Evolutionary conservation across 2,113 vertebrate species (phyloP).

Genomic region (Aegypius monachus): DNA sequence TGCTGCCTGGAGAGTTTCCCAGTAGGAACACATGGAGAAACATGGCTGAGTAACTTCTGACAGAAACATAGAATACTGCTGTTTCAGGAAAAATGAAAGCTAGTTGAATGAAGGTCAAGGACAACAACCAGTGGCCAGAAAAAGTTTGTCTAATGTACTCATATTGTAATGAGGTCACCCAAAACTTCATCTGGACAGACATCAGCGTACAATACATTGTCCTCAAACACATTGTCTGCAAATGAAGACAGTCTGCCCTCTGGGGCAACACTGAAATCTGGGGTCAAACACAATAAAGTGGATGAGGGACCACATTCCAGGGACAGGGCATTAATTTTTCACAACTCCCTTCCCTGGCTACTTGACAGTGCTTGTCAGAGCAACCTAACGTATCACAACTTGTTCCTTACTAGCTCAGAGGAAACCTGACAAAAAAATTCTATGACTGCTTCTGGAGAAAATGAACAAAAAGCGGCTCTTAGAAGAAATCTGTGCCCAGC

Average conservation of each 20-base stretch:
- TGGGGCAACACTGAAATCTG: not conserved
- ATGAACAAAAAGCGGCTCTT: not conserved
- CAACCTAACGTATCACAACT: fast-evolving
- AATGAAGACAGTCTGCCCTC: not conserved
- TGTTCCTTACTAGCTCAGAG: not conserved
- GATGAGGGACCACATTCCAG: not conserved
- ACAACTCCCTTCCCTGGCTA: not conserved
- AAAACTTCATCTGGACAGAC: not conserved
- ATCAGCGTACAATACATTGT: not conserved
- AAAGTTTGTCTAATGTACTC: not conserved
- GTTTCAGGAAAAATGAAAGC: not conserved
- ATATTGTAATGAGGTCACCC: not conserved
- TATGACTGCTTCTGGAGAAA: not conserved
- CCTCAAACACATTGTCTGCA: not conserved
- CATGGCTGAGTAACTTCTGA: not conserved
- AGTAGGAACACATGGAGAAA: not conserved
- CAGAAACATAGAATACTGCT: not conserved
- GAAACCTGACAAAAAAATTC: not conserved
- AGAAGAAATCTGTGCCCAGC: not conserved
- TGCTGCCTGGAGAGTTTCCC: slow-evolving; percentile 1
- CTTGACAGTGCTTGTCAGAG: not conserved
- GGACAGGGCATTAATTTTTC: not conserved
- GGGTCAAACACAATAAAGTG: not conserved
- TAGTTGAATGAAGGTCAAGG: not conserved
- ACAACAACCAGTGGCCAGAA: not conserved